phyloP scores from a whole-genome alignment of 30 jellyfish, hydroid and myxozoan genomes.

The Haliclystus octoradiatus region DNA sequence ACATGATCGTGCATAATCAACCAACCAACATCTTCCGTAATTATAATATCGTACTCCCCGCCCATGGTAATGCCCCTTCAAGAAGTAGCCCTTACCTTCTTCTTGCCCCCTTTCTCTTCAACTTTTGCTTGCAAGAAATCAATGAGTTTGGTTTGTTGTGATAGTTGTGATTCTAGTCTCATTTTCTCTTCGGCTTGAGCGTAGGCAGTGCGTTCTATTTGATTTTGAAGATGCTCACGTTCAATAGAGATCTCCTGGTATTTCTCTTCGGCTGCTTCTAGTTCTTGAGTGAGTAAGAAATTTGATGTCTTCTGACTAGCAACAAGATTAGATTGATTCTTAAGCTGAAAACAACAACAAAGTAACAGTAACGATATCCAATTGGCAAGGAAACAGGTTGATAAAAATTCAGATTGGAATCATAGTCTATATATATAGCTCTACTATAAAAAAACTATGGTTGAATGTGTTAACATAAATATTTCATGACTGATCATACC shows the following conservation, averaged over 20 bases:
- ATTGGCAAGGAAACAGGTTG: neutral
- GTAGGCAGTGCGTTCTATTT: conserved; percentile 85
- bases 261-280: conserved; percentile 78
- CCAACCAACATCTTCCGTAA: too few relatives aligned
- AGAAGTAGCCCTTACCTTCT: conserved; percentile 44
- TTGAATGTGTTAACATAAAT: neutral
- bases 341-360: conserved; percentile 27
- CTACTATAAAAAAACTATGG: too few relatives aligned
- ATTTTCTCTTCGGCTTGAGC: conserved; percentile 97
- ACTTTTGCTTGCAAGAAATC: conserved; percentile 93
- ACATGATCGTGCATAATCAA: too few relatives aligned
- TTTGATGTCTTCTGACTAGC: conserved; percentile 89
- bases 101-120: conserved; percentile 70
- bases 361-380: neutral
- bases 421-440: too few relatives aligned
- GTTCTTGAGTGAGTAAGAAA: conserved; percentile 86
- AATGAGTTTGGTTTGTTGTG: conserved; percentile 95
- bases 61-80: too few relatives aligned
- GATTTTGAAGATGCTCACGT: conserved; percentile 75
- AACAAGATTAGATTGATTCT: conserved; percentile 54
- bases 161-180: conserved; percentile 86
- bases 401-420: too few relatives aligned
- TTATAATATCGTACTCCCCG: too few relatives aligned
- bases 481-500: conserved; percentile 26
- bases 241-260: conserved; percentile 64